A percentile compares a stretch with the other conserved stretches of the same genome.
Evolutionary conservation across 2,113 vertebrate genomes (phyloP).

Genomic region (Pampusana beccarii): DNA sequence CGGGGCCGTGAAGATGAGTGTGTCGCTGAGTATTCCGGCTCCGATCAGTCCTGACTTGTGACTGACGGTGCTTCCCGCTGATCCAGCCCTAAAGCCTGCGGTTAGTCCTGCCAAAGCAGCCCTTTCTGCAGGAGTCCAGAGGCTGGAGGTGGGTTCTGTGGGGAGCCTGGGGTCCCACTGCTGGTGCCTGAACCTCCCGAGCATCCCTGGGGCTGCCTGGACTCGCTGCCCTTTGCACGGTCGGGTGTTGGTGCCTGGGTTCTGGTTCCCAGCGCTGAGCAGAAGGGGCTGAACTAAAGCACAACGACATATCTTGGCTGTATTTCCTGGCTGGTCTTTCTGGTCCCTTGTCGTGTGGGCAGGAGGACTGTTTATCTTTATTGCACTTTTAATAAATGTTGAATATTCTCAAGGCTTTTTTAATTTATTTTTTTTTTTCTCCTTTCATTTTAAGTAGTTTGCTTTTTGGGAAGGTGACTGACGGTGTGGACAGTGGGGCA

Average conservation of each 20-base stretch:
- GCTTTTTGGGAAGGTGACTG: not conserved
- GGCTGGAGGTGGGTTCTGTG: not conserved
- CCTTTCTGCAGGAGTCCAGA: not conserved
- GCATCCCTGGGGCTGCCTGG: not conserved
- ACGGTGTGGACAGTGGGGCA: not conserved
- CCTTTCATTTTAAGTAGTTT: not conserved
- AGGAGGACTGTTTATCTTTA: constrained; percentile 22
- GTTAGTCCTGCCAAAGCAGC: not conserved
- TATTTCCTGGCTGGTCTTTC: not conserved
- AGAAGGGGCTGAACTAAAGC: not conserved
- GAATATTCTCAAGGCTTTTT: not conserved
- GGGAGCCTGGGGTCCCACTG: not conserved
- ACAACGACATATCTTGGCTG: not conserved
- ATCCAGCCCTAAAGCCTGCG: not conserved
- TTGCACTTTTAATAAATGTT: constrained; percentile 63
- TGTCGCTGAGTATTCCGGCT: not conserved
- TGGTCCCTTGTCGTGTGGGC: not conserved
- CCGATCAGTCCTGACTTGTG: not conserved
- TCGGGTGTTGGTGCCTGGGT: not conserved
- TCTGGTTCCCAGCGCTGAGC: not conserved
- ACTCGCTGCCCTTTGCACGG: not conserved
- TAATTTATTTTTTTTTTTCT: not conserved
- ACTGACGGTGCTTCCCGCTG: not conserved
- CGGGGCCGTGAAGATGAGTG: not conserved
- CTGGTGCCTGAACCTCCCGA: not conserved